A percentile compares a stretch with the other conserved stretches of the same genome.
Conservation (phyloP, 2,113 vertebrate species). For the Xenus cinereus region DNA sequence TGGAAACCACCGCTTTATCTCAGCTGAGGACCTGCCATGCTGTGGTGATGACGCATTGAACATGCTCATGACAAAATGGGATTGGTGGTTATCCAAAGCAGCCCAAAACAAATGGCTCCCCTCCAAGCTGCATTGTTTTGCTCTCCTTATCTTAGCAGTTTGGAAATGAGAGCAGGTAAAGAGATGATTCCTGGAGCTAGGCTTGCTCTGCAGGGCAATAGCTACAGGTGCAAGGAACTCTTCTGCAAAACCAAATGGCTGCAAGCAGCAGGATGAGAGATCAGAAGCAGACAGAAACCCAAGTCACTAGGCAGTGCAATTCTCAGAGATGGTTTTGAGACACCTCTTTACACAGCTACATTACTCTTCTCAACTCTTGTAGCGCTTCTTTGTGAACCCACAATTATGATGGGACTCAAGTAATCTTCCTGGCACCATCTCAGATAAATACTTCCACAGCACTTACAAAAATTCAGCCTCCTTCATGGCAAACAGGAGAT, state of each 20-base stretch:
- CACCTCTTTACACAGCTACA: not conserved
- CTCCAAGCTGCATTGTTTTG: not conserved
- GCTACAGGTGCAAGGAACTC: not conserved
- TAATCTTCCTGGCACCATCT: not conserved
- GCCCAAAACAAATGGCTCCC: not conserved
- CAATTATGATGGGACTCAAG: not conserved
- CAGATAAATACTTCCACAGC: not conserved
- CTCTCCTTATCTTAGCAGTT: not conserved
- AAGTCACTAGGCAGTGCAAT: not conserved
- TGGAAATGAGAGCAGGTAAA: not conserved
- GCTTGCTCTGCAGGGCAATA: not conserved
- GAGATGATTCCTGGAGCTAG: not conserved
- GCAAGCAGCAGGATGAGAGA: not conserved
- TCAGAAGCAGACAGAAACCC: not conserved
- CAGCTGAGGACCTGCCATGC: not conserved
- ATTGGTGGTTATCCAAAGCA: not conserved
- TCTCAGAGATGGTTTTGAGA: not conserved
- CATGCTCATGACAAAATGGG: not conserved
- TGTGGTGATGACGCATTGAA: not conserved
- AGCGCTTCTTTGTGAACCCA: not conserved
- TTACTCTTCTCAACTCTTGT: not conserved
- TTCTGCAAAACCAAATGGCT: not conserved
- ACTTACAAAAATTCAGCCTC: not conserved
- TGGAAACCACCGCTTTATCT: not conserved
- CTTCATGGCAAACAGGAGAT: not conserved